A percentile compares a stretch with the other conserved stretches of the same genome.
These are phyloP conservation scores for Meiosimyza platycephala DNA, from an alignment of 2,888 invertebrate genomes.

Conservation along the genomic window DNA sequence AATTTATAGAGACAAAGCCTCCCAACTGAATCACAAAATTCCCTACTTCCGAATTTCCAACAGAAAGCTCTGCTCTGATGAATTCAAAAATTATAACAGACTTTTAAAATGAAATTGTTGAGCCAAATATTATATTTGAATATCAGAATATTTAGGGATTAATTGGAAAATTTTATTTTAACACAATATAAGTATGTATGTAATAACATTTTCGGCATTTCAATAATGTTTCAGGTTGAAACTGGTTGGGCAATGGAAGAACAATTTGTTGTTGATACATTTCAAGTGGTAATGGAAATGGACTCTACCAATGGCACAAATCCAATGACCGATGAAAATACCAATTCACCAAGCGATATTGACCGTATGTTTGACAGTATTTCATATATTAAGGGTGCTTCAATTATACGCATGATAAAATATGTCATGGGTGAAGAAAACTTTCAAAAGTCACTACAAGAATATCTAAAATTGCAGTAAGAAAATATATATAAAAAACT, in stretches of 20 bases:
- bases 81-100: constrained; percentile 68
- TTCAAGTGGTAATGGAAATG: constrained; percentile 71
- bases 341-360: constrained; percentile 70
- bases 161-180: background rate
- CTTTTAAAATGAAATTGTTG: too few species aligned
- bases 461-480: constrained; percentile 71
- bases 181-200: constrained; percentile 3
- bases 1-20: background rate
- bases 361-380: constrained; percentile 71
- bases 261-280: constrained; percentile 75
- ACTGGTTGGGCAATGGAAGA: constrained; percentile 74
- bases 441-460: constrained; percentile 70
- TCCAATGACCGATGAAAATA: constrained; percentile 70
- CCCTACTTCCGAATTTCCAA: constrained; percentile 1
- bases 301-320: constrained; percentile 73
- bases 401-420: constrained; percentile 76
- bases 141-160: too few species aligned
- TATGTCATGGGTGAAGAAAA: constrained; percentile 70
- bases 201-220: constrained; percentile 57
- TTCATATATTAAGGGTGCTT: constrained; percentile 76
- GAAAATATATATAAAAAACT: constrained; percentile 4
- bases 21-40: background rate
- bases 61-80: constrained; percentile 50
- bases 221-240: constrained; percentile 71
- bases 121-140: too few species aligned